Evolutionary conservation across 2,797 vertebrate species (phyloP).

Genomic region (Lophius americanus): DNA sequence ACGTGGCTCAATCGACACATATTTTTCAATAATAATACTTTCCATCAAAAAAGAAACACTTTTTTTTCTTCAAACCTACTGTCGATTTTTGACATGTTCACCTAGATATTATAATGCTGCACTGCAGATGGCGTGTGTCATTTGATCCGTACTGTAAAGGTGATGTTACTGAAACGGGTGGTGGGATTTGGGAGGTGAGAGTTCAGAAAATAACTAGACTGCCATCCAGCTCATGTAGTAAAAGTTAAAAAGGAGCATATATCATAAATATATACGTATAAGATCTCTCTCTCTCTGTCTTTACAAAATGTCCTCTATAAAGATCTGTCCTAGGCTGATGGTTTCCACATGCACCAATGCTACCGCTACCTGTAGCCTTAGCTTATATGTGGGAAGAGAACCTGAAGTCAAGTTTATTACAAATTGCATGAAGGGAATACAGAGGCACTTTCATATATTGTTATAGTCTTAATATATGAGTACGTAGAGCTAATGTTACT

Average conservation of each 20-base stretch:
- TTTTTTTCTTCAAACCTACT: conserved; percentile 78
- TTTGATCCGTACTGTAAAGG: conserved; percentile 66
- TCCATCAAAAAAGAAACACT: conserved; percentile 81
- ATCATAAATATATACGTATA: conserved; percentile 83
- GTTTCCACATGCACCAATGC: conserved; percentile 66
- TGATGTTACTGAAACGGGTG: conserved; percentile 64
- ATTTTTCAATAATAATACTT: conserved; percentile 86
- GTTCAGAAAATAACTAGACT: conserved; percentile 87
- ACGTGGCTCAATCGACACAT: conserved; percentile 91
- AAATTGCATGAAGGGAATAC: conserved; percentile 82
- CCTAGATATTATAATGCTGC: conserved; percentile 72
- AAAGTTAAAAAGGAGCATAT: conserved; percentile 79
- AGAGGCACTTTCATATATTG: conserved; percentile 84
- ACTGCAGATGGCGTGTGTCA: conserved; percentile 68
- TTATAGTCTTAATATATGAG: conserved; percentile 74
- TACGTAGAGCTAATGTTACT: conserved; percentile 74
- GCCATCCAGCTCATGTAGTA: conserved; percentile 77
- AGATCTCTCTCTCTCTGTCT: conserved; percentile 74
- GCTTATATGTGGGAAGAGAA: conserved; percentile 79
- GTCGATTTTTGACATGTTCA: conserved; percentile 74
- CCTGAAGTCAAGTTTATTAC: conserved; percentile 80
- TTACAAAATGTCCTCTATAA: conserved; percentile 77
- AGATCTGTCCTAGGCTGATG: conserved; percentile 75
- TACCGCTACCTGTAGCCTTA: conserved; percentile 68
- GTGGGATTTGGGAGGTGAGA: conserved; percentile 34